phyloP scores from a whole-genome alignment of 2,113 vertebrate genomes.

The Oryzias celebensis region DNA sequence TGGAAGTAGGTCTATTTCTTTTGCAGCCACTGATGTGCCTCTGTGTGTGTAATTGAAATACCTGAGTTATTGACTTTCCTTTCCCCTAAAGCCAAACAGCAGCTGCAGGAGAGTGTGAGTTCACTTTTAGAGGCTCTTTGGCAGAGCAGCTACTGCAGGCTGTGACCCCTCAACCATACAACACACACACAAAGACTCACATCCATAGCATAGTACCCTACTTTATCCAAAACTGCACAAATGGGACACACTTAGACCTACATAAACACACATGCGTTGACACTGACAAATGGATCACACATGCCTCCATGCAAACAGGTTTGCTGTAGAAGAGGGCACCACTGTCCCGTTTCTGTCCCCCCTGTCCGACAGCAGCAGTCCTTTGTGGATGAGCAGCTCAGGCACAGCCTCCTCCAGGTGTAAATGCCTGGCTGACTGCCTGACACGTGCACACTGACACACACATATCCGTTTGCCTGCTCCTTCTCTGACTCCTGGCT shows the following conservation, averaged over 20 bases:
- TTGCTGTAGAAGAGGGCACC: slow-evolving; percentile 4
- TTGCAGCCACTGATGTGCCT: slow-evolving; percentile 61
- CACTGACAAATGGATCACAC: too few species aligned
- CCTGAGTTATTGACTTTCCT: slow-evolving; percentile 69
- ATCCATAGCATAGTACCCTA: background rate
- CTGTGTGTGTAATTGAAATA: slow-evolving; percentile 75
- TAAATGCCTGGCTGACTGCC: slow-evolving; percentile 56
- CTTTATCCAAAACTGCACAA: slow-evolving; percentile 6
- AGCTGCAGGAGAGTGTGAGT: slow-evolving; percentile 55
- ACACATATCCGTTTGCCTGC: slow-evolving; percentile 29
- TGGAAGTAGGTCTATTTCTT: slow-evolving; percentile 58
- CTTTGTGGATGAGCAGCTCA: slow-evolving; percentile 46
- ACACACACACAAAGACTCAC: background rate
- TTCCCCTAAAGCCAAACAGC: slow-evolving; percentile 56
- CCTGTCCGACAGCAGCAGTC: slow-evolving; percentile 48
- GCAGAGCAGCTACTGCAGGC: slow-evolving; percentile 36
- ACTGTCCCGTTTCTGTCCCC: slow-evolving; percentile 23
- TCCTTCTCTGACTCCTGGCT: slow-evolving; percentile 46
- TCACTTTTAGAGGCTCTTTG: slow-evolving; percentile 57
- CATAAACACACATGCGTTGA: background rate
- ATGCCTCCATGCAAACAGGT: background rate
- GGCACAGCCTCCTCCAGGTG: slow-evolving; percentile 44
- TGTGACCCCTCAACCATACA: slow-evolving; percentile 19
- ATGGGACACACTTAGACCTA: background rate
- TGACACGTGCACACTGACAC: slow-evolving; percentile 24